Base-by-base conservation (phyloP, 2,113 vertebrate genomes). In the Columbina picui region DNA sequence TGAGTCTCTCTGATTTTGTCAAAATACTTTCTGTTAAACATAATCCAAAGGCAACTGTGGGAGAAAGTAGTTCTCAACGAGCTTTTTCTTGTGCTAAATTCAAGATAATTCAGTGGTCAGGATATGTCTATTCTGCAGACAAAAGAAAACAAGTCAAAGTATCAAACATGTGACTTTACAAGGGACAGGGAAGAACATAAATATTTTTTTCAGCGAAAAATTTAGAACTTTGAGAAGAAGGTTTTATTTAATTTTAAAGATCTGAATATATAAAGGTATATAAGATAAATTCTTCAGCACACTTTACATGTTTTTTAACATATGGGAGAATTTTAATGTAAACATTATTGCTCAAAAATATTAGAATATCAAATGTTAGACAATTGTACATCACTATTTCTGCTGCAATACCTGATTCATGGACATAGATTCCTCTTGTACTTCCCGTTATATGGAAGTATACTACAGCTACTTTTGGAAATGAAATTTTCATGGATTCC, bases 251-350 rank as follows among this genome's bases (percentile, higher is more conserved):
- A 50, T 61, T 82, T 71, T 56, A 59, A 59, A 55, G 25, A 61
- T 38, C 9, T 1, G 10, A 52, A 15, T 90, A 29, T 59, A 21
- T 67, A 43, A 68, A 69, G 13, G 30, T 78, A 11, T 0, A 0
- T 30, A 63, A 39, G 9, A n/a, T 64, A 50, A 68, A n/a, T 45
- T 75, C 14, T 56, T 78, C 15, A 73, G 26, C 10, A 59, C 2
- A 4, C 12, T 74, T 61, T 30, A 3, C 12, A 5, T 21, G 4
- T 25, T 53, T 84, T 87, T 91, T 23, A 73, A 39, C 11, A 17
- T n/a, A n/a, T 3, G 2, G 17, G 18, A 59, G 12, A 55, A 60
- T 59, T 45, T 55, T 63, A 67, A 20, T 65, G 3, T 71, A 70
- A 87, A 77, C 43, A 3, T 8, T 55, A 36, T 12, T 87, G 8